Base-by-base conservation (phyloP, 2,797 vertebrate species). In the Poecilia velifera region DNA sequence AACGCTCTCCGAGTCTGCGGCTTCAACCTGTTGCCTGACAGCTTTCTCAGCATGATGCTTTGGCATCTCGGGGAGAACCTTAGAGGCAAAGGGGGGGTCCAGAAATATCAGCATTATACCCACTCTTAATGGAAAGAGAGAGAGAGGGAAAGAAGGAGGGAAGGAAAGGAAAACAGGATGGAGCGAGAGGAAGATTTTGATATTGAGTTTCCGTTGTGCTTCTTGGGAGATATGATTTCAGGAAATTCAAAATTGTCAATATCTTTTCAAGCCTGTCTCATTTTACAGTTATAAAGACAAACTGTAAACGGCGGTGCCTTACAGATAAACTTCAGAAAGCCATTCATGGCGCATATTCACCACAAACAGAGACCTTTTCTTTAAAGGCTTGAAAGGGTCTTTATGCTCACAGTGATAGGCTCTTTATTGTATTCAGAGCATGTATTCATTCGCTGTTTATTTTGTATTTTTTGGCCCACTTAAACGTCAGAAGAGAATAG, bases 241-340 rank as follows among this genome's bases (percentile, higher is more conserved):
- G 81, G 93, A 92, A 94, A 94, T 90, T 71, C 80, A 91, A 94
- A 93, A 89, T 93, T 92, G 88, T 93, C 92, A 93, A 93, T 94
- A 93, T 89, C 89, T 80, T 86, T 90, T 88, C 82, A 90, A 83
- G 72, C 83, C 53, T 72, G 76, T 87, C 86, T 91, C 88, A 74
- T 82, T 86, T 93, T 91, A 88, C 88, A 89, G 87, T 91, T 90
- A 89, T 92, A 86, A 89, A 82, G 76, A 84, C 77, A 91, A 90
- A 92, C 89, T 66, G 72, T 91, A 88, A 93, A 92, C 87, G 86
- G 78, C 88, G 89, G 59, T 36, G 57, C 74, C 83, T 77, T 73
- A 87, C 84, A 75, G 47, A 87, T 83, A 87, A 78, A 83, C 82
- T 71, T 74, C 46, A 76, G 68, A 86, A 78, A 81, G 79, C 74